phyloP scores from a whole-genome alignment of 2,113 vertebrate genomes.

The Sisor rabdophorus region DNA sequence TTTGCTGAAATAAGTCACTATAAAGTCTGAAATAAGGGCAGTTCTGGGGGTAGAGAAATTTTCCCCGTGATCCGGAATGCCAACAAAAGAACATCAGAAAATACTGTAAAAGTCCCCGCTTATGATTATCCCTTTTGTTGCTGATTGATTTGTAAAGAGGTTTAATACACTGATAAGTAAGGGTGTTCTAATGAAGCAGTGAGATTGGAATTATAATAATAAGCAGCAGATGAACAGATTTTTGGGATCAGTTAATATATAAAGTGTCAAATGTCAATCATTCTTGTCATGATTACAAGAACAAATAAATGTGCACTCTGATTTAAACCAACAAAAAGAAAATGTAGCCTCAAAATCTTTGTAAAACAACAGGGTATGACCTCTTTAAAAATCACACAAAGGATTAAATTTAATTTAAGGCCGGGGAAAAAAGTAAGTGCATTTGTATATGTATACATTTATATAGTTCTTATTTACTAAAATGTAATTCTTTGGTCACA shows the following conservation, averaged over 20 bases:
- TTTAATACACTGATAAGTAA: not conserved
- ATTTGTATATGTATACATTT: not conserved
- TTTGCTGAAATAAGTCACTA: no score
- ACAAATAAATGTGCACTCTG: no score
- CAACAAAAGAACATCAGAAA: not conserved
- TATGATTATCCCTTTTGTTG: not conserved
- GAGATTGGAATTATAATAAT: no score
- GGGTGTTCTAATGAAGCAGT: not conserved
- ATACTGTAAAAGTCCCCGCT: not conserved
- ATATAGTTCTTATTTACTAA: not conserved
- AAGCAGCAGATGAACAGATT: not conserved
- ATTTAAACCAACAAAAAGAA: no score
- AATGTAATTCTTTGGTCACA: not conserved
- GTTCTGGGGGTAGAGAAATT: no score
- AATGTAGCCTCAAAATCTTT: no score
- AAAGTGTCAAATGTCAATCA: not conserved
- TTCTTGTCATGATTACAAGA: no score
- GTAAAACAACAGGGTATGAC: no score
- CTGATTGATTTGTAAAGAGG: not conserved
- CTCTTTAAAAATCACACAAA: no score
- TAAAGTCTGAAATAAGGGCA: no score
- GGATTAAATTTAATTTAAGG: no score
- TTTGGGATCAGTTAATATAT: not conserved
- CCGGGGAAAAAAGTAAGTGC: no score
- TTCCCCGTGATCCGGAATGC: not conserved